These are phyloP conservation scores for Neoseiulus cucumeris DNA, from an alignment of 1,140 invertebrate species.

Conservation along the genomic window DNA sequence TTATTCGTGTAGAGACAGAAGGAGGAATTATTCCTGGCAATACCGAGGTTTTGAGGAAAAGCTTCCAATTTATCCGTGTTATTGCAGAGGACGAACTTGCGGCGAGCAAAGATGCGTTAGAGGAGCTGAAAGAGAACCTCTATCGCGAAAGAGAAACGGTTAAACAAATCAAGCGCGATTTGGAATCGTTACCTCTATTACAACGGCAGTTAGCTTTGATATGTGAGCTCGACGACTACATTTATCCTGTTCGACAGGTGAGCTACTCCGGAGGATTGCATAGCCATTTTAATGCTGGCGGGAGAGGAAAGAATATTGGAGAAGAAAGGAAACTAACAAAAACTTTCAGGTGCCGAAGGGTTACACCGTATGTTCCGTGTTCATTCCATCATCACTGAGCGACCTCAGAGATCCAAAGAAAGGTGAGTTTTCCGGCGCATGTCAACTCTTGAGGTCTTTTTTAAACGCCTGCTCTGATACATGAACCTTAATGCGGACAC, in stretches of 20 bases:
- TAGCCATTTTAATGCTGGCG: too few species aligned
- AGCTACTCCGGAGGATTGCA: too few species aligned
- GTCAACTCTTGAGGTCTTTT: background rate
- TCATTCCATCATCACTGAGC: background rate
- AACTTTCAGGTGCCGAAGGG: background rate
- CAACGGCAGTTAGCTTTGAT: background rate
- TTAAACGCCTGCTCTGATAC: background rate
- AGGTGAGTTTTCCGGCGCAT: background rate
- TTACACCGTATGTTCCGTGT: background rate
- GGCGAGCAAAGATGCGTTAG: background rate
- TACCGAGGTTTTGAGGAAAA: too few species aligned
- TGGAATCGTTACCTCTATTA: background rate
- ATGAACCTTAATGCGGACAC: background rate
- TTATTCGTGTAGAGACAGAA: too few species aligned
- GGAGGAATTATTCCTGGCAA: too few species aligned
- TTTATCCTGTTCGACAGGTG: slow-evolving; percentile 5
- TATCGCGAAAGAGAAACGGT: background rate
- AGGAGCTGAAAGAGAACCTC: background rate
- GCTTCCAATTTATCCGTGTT: too few species aligned
- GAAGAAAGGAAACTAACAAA: background rate
- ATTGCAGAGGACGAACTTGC: background rate
- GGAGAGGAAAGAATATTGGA: too few species aligned
- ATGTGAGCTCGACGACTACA: slow-evolving; percentile 9
- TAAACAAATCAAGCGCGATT: background rate
- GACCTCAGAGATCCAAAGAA: background rate